Evolutionary conservation across 53 echinoderm and acorn worm species (phyloP).

Genomic region (Echinometra lucunter): DNA sequence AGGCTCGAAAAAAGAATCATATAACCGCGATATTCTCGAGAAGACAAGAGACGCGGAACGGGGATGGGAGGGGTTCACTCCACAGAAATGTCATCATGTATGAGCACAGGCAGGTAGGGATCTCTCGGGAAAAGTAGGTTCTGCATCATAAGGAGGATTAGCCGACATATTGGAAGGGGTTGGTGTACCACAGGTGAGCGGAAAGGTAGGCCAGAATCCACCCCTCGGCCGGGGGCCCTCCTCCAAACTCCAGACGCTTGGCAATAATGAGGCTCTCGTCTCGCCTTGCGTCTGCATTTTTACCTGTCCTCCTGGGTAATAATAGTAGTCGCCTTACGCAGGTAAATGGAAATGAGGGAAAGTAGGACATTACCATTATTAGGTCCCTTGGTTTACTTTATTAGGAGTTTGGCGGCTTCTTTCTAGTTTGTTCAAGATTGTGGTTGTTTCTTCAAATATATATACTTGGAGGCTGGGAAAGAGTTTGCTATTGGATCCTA

Average conservation of each 20-base stretch:
- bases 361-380: slow-evolving; percentile 15
- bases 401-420: slow-evolving; percentile 26
- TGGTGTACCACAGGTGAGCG: neutral
- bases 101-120: neutral
- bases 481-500: neutral
- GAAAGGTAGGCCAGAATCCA: slow-evolving; percentile 10
- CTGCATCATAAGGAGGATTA: slow-evolving; percentile 28
- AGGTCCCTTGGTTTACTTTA: no score
- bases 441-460: neutral
- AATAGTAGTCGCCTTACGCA: neutral
- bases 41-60: neutral
- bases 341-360: slow-evolving; percentile 52
- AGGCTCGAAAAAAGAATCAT: slow-evolving; percentile 9
- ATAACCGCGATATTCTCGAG: neutral
- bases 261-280: slow-evolving; percentile 35
- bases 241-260: slow-evolving; percentile 16
- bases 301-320: slow-evolving; percentile 53
- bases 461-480: neutral
- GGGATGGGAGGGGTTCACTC: neutral
- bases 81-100: slow-evolving; percentile 19
- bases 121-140: slow-evolving; percentile 24
- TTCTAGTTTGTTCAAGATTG: neutral
- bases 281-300: slow-evolving; percentile 27
- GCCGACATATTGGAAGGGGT: neutral
- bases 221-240: slow-evolving; percentile 8